Evolutionary conservation across 2,113 vertebrate genomes (phyloP).

Genomic region (Gyps fulvus): DNA sequence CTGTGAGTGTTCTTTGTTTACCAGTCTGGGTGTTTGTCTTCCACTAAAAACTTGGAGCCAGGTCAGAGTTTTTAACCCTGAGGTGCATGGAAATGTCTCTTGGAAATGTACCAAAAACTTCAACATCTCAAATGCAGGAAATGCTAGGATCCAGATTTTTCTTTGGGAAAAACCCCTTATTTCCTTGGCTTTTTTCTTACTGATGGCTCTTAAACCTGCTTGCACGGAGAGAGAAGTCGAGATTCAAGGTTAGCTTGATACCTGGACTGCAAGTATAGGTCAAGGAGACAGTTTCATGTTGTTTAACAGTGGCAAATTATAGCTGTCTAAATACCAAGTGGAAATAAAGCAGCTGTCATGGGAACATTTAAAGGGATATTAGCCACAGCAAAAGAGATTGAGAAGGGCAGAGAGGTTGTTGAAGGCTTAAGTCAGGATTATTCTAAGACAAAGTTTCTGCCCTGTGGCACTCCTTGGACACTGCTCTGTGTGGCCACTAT

Average conservation of each 20-base stretch:
- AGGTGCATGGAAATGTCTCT: not conserved
- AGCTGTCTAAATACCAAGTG: not conserved
- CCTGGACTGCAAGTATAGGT: not conserved
- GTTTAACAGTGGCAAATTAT: not conserved
- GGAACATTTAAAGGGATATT: not conserved
- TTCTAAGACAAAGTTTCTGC: not conserved
- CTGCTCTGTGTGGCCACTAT: not conserved
- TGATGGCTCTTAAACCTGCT: not conserved
- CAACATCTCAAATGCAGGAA: not conserved
- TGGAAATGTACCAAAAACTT: not conserved
- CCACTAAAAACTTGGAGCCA: not conserved
- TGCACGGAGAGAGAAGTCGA: not conserved
- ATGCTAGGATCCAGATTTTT: not conserved
- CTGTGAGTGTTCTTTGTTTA: not conserved
- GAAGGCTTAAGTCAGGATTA: constrained; percentile 25
- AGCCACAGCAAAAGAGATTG: not conserved
- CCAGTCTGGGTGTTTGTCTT: not conserved
- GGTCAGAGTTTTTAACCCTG: not conserved
- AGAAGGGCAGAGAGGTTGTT: not conserved
- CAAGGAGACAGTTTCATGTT: not conserved
- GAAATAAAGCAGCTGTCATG: not conserved
- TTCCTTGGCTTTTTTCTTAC: not conserved
- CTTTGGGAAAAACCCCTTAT: not conserved
- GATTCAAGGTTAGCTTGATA: not conserved
- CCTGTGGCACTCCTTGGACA: not conserved